A percentile compares a stretch with the other conserved stretches of the same genome.
Conservation (phyloP, 2,797 vertebrate species). For the Artibeus jamaicensis region DNA sequence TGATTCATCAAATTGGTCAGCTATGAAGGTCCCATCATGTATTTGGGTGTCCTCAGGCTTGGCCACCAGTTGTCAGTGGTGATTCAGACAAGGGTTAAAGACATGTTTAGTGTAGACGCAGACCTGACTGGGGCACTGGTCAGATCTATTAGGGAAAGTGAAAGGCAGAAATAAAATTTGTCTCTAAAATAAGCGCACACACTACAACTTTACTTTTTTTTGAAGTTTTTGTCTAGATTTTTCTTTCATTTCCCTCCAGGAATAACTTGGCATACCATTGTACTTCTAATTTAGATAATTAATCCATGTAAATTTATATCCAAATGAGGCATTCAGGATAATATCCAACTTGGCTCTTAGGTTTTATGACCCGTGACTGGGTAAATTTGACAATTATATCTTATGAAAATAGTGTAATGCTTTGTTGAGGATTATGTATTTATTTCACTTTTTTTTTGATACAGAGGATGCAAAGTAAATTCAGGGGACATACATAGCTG, state of each 20-base stretch:
- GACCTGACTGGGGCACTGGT: background rate
- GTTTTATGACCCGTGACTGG: constrained; percentile 41
- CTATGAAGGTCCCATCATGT: rapidly evolving
- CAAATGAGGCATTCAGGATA: constrained; percentile 45
- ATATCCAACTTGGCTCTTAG: constrained; percentile 36
- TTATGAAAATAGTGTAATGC: background rate
- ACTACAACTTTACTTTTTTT: background rate
- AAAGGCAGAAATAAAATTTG: background rate
- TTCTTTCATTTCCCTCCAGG: constrained; percentile 3
- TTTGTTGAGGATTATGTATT: constrained; percentile 21
- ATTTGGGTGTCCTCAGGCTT: background rate
- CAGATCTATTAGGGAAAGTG: background rate
- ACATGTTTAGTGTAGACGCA: background rate
- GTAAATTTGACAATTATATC: constrained; percentile 11
- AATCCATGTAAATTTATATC: constrained; percentile 32
- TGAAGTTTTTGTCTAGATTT: constrained; percentile 10
- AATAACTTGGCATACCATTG: background rate
- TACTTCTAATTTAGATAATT: constrained; percentile 43
- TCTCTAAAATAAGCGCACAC: background rate
- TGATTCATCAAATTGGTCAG: background rate
- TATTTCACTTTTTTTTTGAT: background rate
- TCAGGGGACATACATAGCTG: background rate
- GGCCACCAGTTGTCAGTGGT: background rate
- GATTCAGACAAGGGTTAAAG: background rate
- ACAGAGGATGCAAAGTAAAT: constrained; percentile 8